A percentile compares a stretch with the other conserved stretches of the same genome.
Conservation (phyloP, 2,888 invertebrate genomes). For the Agrochola litura region DNA sequence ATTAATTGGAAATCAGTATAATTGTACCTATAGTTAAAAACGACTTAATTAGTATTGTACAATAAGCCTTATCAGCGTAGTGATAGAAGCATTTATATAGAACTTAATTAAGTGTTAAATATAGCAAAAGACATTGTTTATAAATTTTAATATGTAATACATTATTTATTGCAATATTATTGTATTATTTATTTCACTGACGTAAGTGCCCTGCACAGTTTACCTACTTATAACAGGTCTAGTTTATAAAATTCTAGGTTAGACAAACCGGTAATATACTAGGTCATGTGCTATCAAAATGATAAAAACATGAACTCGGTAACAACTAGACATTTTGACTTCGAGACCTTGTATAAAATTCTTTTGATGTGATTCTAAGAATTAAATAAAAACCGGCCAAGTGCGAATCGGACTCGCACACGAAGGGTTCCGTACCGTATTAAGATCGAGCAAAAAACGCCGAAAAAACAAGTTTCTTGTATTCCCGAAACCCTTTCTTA, state of each 20-base stretch:
- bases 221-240: conserved; percentile 7
- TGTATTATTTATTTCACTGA: conserved; percentile 36
- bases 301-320: conserved; percentile 42
- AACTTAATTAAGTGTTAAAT: conserved; percentile 42
- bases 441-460: no score
- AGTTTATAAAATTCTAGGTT: conserved; percentile 44
- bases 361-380: background rate
- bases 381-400: background rate
- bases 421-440: no score
- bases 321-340: conserved; percentile 12
- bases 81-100: conserved; percentile 68
- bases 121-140: conserved; percentile 48
- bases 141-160: conserved; percentile 52
- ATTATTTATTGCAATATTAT: conserved; percentile 60
- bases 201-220: conserved; percentile 1
- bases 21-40: conserved; percentile 20
- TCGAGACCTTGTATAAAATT: conserved; percentile 16
- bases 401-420: no score
- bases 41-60: conserved; percentile 52
- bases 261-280: conserved; percentile 36
- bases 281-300: conserved; percentile 56
- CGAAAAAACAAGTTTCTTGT: no score
- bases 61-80: conserved; percentile 66
- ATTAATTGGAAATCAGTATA: conserved; percentile 6
- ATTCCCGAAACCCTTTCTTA: no score